Base-by-base conservation (phyloP, 2,797 vertebrate genomes). In the Mormyrops attenuatus region DNA sequence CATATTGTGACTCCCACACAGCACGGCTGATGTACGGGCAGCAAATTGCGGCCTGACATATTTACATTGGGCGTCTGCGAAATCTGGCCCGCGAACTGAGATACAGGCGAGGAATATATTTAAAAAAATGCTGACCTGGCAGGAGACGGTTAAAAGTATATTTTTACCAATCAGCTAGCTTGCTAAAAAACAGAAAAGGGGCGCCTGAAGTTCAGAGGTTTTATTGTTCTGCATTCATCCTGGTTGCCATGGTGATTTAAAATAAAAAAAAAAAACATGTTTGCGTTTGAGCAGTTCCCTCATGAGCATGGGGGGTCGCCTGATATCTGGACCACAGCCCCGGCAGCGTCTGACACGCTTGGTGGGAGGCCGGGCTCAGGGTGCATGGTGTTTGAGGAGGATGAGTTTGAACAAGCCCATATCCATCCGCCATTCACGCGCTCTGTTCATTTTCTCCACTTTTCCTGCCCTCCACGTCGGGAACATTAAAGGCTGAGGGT, bases 1-100 rank as follows among this genome's bases (percentile, higher is more conserved):
- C 82, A 89, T 88, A 88, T 85, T 89, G 57, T n/a, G 22, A 85
- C 89, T 88, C 77, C 89, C 87, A 85, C 69, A 34, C 53, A 90
- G 52, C 9, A 53, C n/a, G 44, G 63, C 57, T 86, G 88, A 69
- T 90, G 41, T 69, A 86, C 50, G 89, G 60, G 89, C 30, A 77
- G 73, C 57, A 85, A 73, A 84, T 57, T 57, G 15, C 20, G n/a
- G 77, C 77, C 77, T 88, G 53, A 88, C 86, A 88, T 88, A 88
- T 88, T 90, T 90, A 88, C 89, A 60, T 69, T 66, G 87, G 89
- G 63, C 20, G 87, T 69, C 41, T 49, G 89, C 26, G 55, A 84
- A 84, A 90, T 88, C 77, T 69, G 44, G 55, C 66, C 44, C 13
- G 17, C 17, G 80, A 5, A 85, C 52, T 69, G 55, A 50, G 80